Percentiles rank a stretch among this genome's conserved stretches.
phyloP scores from a whole-genome alignment of 2,888 invertebrate genomes.

The Meloe dianella region DNA sequence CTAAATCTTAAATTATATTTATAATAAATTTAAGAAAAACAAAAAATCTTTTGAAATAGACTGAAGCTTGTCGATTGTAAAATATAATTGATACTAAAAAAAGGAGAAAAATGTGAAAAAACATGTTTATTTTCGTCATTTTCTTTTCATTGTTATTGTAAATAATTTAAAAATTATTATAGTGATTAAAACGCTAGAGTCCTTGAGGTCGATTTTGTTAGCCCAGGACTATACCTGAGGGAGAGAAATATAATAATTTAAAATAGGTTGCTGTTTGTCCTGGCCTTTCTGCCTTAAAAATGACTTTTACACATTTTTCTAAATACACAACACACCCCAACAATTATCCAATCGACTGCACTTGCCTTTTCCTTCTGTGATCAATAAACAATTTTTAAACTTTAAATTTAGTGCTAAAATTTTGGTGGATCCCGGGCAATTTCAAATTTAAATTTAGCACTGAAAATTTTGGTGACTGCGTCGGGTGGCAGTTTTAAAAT shows the following conservation, averaged over 20 bases:
- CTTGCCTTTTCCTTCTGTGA: too few relatives aligned
- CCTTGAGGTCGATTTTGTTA: constrained; percentile 60
- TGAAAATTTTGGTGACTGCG: too few relatives aligned
- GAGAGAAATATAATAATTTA: constrained; percentile 58
- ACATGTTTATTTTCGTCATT: constrained; percentile 1
- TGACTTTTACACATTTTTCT: too few relatives aligned
- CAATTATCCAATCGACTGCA: too few relatives aligned
- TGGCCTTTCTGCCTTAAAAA: too few relatives aligned
- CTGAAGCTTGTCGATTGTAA: constrained; percentile 43
- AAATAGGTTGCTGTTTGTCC: constrained; percentile 22
- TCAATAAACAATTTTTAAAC: too few relatives aligned
- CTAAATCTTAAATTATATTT: constrained; percentile 32
- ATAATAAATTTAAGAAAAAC: constrained; percentile 32
- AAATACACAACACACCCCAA: too few relatives aligned
- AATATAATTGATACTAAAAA: constrained; percentile 41
- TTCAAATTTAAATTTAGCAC: too few relatives aligned
- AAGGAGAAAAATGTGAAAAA: constrained; percentile 14
- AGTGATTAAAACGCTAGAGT: constrained; percentile 42
- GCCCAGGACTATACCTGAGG: constrained; percentile 60
- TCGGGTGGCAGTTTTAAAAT: too few relatives aligned
- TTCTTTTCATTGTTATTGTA: constrained; percentile 49
- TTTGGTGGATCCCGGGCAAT: too few relatives aligned
- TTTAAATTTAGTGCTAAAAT: too few relatives aligned
- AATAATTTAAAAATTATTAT: constrained; percentile 40
- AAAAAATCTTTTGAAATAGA: constrained; percentile 38